Base-by-base conservation (phyloP, 2,888 invertebrate species). In the Ophonus ardosiacus region DNA sequence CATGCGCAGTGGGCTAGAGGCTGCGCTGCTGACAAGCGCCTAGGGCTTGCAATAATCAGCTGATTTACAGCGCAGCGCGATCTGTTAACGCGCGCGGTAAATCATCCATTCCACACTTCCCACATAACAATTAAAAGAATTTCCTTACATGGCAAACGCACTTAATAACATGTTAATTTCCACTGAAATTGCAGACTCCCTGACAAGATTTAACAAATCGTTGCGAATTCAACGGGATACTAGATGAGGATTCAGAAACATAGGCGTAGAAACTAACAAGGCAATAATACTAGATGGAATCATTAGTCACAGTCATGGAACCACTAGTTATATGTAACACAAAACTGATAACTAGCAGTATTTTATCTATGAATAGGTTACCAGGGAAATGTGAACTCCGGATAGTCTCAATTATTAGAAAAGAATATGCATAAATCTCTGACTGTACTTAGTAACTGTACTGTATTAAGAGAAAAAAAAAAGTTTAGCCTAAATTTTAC, bases 91-190 rank as follows among this genome's bases (percentile, higher is more conserved):
- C 71, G 71, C 43, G 71, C 43, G 43, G 43, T 74, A 74, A 81
- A 81, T 81, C 71, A 57, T 81, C 65, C 81, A 13, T 17, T 63
- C 63, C 81, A 81, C 63, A 65, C 65, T 81, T 40, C 81, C 68
- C 81, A 81, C 81, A 65, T 81, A 81, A 74, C 83, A 83, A 83
- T 83, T 83, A 83, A 83, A 83, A 83, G 74, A 83, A 68, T 71
- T 59, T 61, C 74, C 83, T 59, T 76, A 76, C 83, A 74, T 74
- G 71, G 71, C 71, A 43, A 74, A 74, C 71, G 71, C 71, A 74
- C 61, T 74, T 83, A 83, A 83, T 83, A 83, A 83, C 83, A 83
- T 74, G 74, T 83, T 83, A 74, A 83, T 83, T 83, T 83, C 43
- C 13, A 74, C n/a, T 59, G 59, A 83, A 83, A 83, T 83, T 83